Evolutionary conservation across 2,113 vertebrate species (phyloP).

Genomic region (Eira barbara): DNA sequence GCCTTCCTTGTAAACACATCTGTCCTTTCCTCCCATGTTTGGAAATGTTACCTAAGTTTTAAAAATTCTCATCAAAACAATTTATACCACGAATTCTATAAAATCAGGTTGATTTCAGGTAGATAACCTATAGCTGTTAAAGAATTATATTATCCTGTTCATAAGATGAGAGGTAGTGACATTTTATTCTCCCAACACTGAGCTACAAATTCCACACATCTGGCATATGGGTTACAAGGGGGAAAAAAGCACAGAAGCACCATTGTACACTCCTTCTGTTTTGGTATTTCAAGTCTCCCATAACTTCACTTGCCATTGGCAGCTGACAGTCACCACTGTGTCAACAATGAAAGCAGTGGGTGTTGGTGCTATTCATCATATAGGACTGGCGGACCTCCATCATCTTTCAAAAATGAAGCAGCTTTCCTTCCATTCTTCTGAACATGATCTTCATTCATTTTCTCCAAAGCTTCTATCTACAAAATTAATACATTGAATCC

Average conservation of each 20-base stretch:
- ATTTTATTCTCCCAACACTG: slow-evolving; percentile 77
- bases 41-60: slow-evolving; percentile 1
- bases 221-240: slow-evolving; percentile 61
- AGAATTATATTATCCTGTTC: slow-evolving; percentile 66
- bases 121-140: slow-evolving; percentile 62
- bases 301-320: slow-evolving; percentile 44
- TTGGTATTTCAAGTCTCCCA: slow-evolving; percentile 70
- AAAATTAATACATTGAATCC: slow-evolving; percentile 38
- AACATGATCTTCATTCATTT: slow-evolving; percentile 95
- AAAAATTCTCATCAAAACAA: slow-evolving; percentile 54
- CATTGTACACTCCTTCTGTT: slow-evolving; percentile 65
- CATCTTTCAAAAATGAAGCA: slow-evolving; percentile 75
- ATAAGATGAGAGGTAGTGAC: slow-evolving; percentile 74
- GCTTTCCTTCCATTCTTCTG: slow-evolving; percentile 91
- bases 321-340: slow-evolving; percentile 70
- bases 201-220: slow-evolving; percentile 66
- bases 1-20: slow-evolving; percentile 30
- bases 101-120: slow-evolving; percentile 57
- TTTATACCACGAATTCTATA: slow-evolving; percentile 64
- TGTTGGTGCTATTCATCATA: slow-evolving; percentile 76
- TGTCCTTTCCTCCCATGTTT: background rate
- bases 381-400: slow-evolving; percentile 84
- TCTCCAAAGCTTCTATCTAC: slow-evolving; percentile 95
- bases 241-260: slow-evolving; percentile 69
- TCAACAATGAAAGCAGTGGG: slow-evolving; percentile 66